A percentile compares a stretch with the other conserved stretches of the same genome.
phyloP scores from a whole-genome alignment of 2,797 vertebrate species.

The Taeniopygia guttata region DNA sequence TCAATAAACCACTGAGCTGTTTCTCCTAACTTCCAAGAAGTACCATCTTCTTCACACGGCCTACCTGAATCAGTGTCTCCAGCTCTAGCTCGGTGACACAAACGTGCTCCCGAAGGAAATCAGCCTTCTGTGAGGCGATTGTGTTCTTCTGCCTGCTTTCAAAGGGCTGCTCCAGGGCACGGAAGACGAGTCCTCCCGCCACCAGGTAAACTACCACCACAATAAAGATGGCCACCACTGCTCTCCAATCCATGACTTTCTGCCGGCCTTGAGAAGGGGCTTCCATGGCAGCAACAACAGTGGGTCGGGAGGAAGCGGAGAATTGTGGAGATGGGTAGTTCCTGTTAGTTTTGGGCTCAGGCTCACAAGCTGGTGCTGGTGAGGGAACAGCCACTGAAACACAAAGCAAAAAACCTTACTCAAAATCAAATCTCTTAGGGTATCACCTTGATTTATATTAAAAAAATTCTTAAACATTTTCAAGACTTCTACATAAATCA shows the following conservation, averaged over 20 bases:
- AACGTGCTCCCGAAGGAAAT: slow-evolving; percentile 86
- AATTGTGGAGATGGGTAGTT: slow-evolving; percentile 80
- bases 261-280: slow-evolving; percentile 81
- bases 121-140: slow-evolving; percentile 88
- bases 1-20: neutral
- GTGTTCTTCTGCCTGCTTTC: slow-evolving; percentile 90
- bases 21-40: neutral
- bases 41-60: neutral
- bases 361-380: slow-evolving; percentile 80
- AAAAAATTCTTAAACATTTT: neutral
- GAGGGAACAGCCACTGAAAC: slow-evolving; percentile 86
- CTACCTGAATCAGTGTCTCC: slow-evolving; percentile 91
- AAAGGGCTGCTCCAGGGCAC: slow-evolving; percentile 89
- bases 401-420: slow-evolving; percentile 11
- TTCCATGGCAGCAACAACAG: slow-evolving; percentile 90
- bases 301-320: slow-evolving; percentile 86
- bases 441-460: neutral
- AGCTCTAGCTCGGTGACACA: slow-evolving; percentile 88
- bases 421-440: neutral
- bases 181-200: slow-evolving; percentile 88
- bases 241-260: slow-evolving; percentile 98
- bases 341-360: slow-evolving; percentile 81
- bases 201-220: slow-evolving; percentile 93
- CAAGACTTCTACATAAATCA: neutral
- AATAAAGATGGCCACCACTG: slow-evolving; percentile 91